phyloP scores from a whole-genome alignment of 2,113 vertebrate species.

The Lophura nycthemera region DNA sequence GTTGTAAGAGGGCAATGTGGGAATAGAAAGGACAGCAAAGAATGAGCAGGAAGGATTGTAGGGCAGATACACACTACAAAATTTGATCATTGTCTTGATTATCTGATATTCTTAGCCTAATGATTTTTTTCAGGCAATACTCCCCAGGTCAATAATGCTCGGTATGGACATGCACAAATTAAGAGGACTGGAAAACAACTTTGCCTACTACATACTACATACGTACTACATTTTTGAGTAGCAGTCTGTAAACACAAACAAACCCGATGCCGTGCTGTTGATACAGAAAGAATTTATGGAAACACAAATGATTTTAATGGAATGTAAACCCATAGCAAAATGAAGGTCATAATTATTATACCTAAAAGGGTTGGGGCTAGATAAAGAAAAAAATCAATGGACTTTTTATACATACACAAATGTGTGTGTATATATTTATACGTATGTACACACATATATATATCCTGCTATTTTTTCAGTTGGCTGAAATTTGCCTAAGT shows the following conservation, averaged over 20 bases:
- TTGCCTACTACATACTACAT: neutral
- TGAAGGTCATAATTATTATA: neutral
- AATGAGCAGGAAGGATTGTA: neutral
- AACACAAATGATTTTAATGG: neutral
- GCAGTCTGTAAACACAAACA: neutral
- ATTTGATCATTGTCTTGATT: neutral
- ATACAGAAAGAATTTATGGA: neutral
- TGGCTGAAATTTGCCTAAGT: neutral
- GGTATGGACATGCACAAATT: fast-evolving
- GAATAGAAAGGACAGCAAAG: neutral
- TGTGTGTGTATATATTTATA: too few relatives aligned
- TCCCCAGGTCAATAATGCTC: neutral
- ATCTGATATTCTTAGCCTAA: neutral
- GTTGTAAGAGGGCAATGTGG: neutral
- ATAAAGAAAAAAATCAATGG: neutral
- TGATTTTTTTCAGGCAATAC: neutral
- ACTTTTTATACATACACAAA: fast-evolving
- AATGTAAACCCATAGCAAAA: neutral
- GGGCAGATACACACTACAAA: neutral
- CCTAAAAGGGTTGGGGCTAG: neutral
- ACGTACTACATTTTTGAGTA: neutral
- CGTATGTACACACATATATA: neutral
- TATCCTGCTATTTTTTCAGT: neutral
- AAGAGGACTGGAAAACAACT: neutral
- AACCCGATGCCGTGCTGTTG: neutral